A percentile compares a stretch with the other conserved stretches of the same genome.
These are phyloP conservation scores for Phoebastria nigripes DNA, from an alignment of 2,797 vertebrate genomes.

Conservation along the genomic window DNA sequence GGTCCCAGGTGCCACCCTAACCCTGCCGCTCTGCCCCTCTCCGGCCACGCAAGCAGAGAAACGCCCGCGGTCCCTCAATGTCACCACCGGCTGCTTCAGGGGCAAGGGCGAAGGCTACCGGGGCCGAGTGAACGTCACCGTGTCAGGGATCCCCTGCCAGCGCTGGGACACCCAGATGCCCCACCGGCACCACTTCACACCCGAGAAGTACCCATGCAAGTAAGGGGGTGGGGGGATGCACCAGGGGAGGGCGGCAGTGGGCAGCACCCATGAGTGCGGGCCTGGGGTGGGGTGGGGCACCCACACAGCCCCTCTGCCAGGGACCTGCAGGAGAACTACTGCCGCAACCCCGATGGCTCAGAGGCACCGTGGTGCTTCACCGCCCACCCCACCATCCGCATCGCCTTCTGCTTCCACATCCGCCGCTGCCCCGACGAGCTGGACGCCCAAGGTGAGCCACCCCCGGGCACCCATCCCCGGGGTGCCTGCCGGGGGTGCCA, in stretches of 20 bases:
- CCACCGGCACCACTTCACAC: conserved; percentile 87
- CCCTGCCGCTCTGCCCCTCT: not conserved
- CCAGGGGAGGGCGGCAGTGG: not conserved
- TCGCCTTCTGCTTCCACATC: conserved; percentile 93
- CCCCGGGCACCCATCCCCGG: rapidly evolving
- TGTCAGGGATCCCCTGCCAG: conserved; percentile 89
- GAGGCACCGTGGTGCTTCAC: conserved; percentile 99
- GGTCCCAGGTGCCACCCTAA: not conserved
- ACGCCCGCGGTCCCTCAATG: conserved; percentile 67
- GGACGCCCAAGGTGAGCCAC: conserved; percentile 80
- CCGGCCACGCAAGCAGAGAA: conserved; percentile 72
- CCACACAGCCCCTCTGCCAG: conserved; percentile 45
- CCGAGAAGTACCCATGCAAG: conserved; percentile 94
- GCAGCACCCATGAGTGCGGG: not conserved
- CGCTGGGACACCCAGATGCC: conserved; percentile 88
- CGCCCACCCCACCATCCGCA: conserved; percentile 76
- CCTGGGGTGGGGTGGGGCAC: not conserved
- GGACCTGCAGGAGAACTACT: conserved; percentile 93
- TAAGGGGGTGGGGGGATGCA: conserved; percentile 57
- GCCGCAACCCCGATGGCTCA: conserved; percentile 92
- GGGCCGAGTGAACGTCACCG: conserved; percentile 85
- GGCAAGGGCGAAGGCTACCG: conserved; percentile 90
- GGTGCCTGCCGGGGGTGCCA: not conserved
- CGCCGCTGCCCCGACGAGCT: conserved; percentile 89
- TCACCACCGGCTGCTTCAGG: conserved; percentile 83